A percentile compares a stretch with the other conserved stretches of the same genome.
Conservation (phyloP, 1,140 invertebrate genomes). For the Heliconius himera region DNA sequence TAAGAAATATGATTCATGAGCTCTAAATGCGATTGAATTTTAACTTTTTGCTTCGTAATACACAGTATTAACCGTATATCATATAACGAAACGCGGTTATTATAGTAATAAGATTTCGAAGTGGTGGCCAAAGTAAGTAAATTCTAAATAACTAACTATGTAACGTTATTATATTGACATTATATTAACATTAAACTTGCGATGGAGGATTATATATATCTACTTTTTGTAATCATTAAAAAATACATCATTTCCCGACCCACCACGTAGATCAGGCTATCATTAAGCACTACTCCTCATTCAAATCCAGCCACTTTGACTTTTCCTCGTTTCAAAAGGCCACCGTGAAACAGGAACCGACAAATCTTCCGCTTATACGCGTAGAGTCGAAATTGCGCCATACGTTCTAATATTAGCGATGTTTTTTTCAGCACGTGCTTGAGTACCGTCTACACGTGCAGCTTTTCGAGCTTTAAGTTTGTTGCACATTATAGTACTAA, state of each 20-base stretch:
- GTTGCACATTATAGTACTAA: not conserved
- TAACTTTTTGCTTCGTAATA: not conserved
- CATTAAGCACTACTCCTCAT: slow-evolving; percentile 27
- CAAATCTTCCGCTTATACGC: slow-evolving; percentile 21
- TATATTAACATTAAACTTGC: slow-evolving; percentile 1
- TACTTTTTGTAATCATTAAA: not conserved
- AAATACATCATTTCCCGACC: slow-evolving; percentile 13
- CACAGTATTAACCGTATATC: not conserved
- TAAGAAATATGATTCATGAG: slow-evolving; percentile 25
- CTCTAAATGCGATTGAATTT: not conserved
- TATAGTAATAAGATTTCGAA: not conserved
- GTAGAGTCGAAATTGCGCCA: slow-evolving; percentile 31
- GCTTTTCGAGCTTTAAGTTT: slow-evolving; percentile 22
- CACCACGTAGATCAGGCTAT: slow-evolving; percentile 23
- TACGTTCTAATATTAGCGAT: slow-evolving; percentile 26
- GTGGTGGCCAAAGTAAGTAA: not conserved
- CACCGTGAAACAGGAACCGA: slow-evolving; percentile 28
- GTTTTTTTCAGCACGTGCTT: slow-evolving; percentile 39
- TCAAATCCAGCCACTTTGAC: slow-evolving; percentile 25
- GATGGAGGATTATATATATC: not conserved
- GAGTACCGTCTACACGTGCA: slow-evolving; percentile 35
- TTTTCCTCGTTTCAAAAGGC: slow-evolving; percentile 31
- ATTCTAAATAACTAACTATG: not conserved
- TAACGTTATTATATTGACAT: slow-evolving; percentile 3
- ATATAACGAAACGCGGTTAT: not conserved